A percentile compares a stretch with the other conserved stretches of the same genome.
Conservation (phyloP, 2,888 invertebrate genomes). For the Pollenia griseotomentosa region DNA sequence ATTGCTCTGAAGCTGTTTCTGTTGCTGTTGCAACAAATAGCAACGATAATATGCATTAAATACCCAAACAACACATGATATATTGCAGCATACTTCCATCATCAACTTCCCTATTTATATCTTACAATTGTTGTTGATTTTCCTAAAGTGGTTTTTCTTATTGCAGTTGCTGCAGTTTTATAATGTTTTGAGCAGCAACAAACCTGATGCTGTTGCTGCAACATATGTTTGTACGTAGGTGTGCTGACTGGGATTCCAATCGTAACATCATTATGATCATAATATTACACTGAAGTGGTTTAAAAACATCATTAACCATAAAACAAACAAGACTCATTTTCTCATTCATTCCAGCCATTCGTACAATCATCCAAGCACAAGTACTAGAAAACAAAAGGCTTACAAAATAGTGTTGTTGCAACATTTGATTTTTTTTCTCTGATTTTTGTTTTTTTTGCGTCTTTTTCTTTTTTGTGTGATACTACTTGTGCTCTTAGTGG, state of each 20-base stretch:
- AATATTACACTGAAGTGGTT: conserved; percentile 57
- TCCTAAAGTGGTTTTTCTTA: conserved; percentile 7
- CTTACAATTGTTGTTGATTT: conserved; percentile 14
- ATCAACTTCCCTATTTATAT: conserved; percentile 65
- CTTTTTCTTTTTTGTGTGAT: conserved; percentile 9
- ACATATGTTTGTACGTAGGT: conserved; percentile 40
- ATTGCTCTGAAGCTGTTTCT: conserved; percentile 2
- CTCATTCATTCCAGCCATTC: conserved; percentile 6
- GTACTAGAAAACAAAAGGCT: conserved; percentile 31
- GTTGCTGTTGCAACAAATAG: conserved; percentile 40
- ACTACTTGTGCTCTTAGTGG: conserved; percentile 42
- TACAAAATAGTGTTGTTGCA: conserved; percentile 35
- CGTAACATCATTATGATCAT: conserved; percentile 44
- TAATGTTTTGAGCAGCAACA: conserved; percentile 42
- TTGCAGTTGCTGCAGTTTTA: conserved; percentile 34
- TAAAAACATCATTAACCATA: conserved; percentile 61
- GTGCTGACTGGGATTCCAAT: conserved; percentile 17
- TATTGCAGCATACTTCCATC: conserved; percentile 69
- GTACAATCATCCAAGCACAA: neutral
- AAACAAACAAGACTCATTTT: conserved; percentile 61
- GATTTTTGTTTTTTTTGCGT: conserved; percentile 34
- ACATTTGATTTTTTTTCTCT: conserved; percentile 3
- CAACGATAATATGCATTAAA: conserved; percentile 42
- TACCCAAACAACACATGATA: conserved; percentile 60
- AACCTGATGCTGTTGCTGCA: conserved; percentile 29